Evolutionary conservation across 2,888 invertebrate genomes (phyloP).

Genomic region (Pterobdella sp.): DNA sequence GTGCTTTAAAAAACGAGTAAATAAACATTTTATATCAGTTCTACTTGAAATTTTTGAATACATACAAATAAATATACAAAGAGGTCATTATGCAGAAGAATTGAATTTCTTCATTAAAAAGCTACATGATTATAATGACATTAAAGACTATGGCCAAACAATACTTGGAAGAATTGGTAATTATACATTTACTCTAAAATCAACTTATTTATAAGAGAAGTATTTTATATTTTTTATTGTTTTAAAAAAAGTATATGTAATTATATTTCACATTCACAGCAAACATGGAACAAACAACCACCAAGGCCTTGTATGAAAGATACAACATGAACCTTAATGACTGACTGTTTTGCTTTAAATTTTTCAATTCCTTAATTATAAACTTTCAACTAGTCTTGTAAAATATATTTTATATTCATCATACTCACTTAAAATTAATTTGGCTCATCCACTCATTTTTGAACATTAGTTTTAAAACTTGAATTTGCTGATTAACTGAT

Average conservation of each 20-base stretch:
- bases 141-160: neutral
- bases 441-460: no score
- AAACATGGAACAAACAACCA: neutral
- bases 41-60: neutral
- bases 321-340: neutral
- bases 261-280: neutral
- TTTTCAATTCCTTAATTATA: no score
- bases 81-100: slow-evolving; percentile 4
- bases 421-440: no score
- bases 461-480: no score
- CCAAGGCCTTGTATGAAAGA: slow-evolving; percentile 13
- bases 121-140: slow-evolving; percentile 10
- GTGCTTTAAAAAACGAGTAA: neutral
- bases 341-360: no score
- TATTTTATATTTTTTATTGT: neutral
- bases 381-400: no score
- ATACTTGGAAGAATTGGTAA: slow-evolving; percentile 10
- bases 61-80: neutral
- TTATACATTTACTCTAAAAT: neutral
- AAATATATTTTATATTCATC: no score
- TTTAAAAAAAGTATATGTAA: neutral
- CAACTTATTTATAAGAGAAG: no score
- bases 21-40: neutral
- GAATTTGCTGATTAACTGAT: no score
- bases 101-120: neutral